Evolutionary conservation across 1,140 invertebrate species (phyloP).

Genomic region (Drosophila bocqueti): DNA sequence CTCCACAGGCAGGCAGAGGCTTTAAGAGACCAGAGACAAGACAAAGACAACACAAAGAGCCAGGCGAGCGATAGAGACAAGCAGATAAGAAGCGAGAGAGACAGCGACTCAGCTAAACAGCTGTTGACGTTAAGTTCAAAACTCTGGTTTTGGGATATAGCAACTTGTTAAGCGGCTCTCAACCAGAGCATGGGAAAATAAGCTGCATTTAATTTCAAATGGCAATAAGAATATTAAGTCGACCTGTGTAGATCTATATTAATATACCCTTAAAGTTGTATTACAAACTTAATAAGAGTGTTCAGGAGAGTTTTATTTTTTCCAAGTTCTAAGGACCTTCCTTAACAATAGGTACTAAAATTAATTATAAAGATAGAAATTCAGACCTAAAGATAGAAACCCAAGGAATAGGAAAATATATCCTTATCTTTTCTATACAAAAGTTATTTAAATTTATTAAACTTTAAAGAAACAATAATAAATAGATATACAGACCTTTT

Average conservation of each 20-base stretch:
- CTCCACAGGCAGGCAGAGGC: slow-evolving; percentile 1
- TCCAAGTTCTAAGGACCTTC: neutral
- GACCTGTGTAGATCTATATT: no score
- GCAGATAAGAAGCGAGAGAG: slow-evolving; percentile 10
- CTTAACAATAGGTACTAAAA: neutral
- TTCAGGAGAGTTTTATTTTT: neutral
- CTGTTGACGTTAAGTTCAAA: slow-evolving; percentile 50
- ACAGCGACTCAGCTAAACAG: slow-evolving; percentile 24
- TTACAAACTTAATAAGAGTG: neutral
- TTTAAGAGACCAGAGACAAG: slow-evolving; percentile 1
- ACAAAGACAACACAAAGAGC: slow-evolving; percentile 33
- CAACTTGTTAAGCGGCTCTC: slow-evolving; percentile 19
- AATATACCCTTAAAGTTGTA: neutral
- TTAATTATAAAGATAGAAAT: neutral
- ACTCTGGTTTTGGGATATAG: slow-evolving; percentile 16
- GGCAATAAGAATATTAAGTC: no score
- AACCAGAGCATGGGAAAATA: slow-evolving; percentile 10
- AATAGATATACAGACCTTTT: neutral
- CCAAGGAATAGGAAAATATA: no score
- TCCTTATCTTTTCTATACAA: no score
- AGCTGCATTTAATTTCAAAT: neutral
- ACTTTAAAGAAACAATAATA: neutral
- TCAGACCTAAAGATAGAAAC: neutral
- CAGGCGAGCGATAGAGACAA: slow-evolving; percentile 1
- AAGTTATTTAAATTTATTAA: neutral